phyloP scores from a whole-genome alignment of 2,888 invertebrate species.

The Drepanosiphum platanoidis region DNA sequence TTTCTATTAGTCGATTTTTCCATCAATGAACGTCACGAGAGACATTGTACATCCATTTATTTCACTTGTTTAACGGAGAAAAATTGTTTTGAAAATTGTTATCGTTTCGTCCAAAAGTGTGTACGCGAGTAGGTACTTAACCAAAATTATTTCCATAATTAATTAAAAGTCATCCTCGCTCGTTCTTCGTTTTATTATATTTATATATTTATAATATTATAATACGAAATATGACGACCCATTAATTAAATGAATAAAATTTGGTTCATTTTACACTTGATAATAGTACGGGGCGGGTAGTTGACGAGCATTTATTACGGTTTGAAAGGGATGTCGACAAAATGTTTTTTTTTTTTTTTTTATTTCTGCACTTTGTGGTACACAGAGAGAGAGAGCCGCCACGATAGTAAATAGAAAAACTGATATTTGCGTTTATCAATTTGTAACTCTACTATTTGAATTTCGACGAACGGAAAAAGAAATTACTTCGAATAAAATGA shows the following conservation, averaged over 20 bases:
- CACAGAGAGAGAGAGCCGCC: too few species aligned
- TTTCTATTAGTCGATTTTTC: background rate
- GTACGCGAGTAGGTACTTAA: too few species aligned
- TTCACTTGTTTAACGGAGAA: background rate
- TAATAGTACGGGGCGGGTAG: background rate
- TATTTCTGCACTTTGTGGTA: background rate
- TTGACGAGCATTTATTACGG: background rate
- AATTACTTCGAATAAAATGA: too few species aligned
- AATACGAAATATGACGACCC: background rate
- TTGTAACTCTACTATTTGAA: too few species aligned
- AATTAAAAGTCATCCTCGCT: background rate
- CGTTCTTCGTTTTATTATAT: too few species aligned
- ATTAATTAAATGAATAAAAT: constrained; percentile 9
- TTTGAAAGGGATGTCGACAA: background rate
- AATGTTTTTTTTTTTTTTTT: background rate
- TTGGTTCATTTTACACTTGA: background rate
- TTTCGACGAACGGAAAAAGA: too few species aligned
- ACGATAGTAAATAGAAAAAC: background rate
- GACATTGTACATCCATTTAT: background rate
- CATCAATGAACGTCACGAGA: background rate
- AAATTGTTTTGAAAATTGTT: background rate
- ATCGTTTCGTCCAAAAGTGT: background rate
- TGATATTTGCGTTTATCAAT: background rate
- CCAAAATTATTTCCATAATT: background rate
- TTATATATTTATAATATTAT: too few species aligned